A percentile compares a stretch with the other conserved stretches of the same genome.
These are phyloP conservation scores for Metopolophium dirhodum DNA, from an alignment of 1,140 invertebrate species.

Conservation along the genomic window DNA sequence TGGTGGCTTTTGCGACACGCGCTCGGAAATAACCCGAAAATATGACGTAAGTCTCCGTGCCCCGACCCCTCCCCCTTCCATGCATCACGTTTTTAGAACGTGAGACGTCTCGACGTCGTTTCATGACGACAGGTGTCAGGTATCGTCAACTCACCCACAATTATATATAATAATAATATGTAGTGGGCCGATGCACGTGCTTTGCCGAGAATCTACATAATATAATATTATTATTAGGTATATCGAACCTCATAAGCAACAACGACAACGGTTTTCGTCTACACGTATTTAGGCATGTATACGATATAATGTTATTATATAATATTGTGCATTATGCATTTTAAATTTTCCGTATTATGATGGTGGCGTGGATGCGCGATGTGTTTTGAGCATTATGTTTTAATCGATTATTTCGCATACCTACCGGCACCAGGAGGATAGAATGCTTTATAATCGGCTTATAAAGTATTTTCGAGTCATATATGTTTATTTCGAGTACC, in stretches of 20 bases:
- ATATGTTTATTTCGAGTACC: neutral
- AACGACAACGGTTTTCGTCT: neutral
- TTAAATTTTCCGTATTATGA: neutral
- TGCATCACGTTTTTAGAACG: neutral
- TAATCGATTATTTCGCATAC: neutral
- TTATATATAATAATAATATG: neutral
- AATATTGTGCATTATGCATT: neutral
- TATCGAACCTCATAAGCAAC: neutral
- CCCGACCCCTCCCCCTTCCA: too few relatives aligned
- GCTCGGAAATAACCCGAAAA: neutral
- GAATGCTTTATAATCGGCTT: neutral
- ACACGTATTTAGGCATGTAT: too few relatives aligned
- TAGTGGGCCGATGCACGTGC: neutral
- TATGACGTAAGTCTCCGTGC: neutral
- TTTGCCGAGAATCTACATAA: neutral
- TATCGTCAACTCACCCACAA: neutral
- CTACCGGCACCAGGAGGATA: neutral
- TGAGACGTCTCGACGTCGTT: neutral
- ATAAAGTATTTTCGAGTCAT: neutral
- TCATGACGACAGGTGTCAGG: neutral
- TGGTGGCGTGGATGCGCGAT: neutral
- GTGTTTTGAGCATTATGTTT: neutral
- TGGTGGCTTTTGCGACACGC: neutral
- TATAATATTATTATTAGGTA: neutral
- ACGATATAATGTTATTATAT: neutral